Conservation (phyloP, 2,888 invertebrate species). For the Myathropa florea region DNA sequence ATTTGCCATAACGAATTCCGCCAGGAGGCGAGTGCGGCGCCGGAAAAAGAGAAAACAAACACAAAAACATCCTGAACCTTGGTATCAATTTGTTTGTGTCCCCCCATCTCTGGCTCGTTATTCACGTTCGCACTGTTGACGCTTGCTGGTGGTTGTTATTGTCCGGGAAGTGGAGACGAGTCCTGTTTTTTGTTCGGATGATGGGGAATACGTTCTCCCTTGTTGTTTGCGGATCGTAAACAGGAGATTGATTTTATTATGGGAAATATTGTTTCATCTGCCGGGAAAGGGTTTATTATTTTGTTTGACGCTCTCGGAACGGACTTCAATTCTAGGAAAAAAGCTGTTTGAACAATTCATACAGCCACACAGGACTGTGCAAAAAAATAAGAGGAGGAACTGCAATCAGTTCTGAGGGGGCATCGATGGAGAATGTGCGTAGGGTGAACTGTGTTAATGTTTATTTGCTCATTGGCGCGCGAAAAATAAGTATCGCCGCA, state of each 20-base stretch:
- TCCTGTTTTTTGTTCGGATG: slow-evolving; percentile 33
- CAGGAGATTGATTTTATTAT: slow-evolving; percentile 71
- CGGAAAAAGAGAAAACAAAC: slow-evolving; percentile 5
- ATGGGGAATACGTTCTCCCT: slow-evolving; percentile 54
- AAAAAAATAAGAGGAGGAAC: background rate
- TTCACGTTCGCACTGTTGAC: background rate
- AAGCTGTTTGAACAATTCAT: slow-evolving; percentile 46
- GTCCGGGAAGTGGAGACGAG: slow-evolving; percentile 37
- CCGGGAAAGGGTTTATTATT: slow-evolving; percentile 56
- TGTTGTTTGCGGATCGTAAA: slow-evolving; percentile 69
- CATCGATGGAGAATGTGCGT: background rate
- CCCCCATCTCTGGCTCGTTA: background rate
- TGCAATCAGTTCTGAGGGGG: background rate
- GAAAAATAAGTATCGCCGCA: slow-evolving; percentile 54
- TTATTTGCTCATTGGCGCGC: slow-evolving; percentile 66
- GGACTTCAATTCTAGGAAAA: slow-evolving; percentile 51
- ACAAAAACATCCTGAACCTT: slow-evolving; percentile 21
- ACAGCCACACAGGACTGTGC: slow-evolving; percentile 3
- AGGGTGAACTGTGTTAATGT: slow-evolving; percentile 57
- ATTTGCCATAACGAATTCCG: slow-evolving; percentile 70
- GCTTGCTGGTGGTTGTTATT: slow-evolving; percentile 20
- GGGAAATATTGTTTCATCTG: slow-evolving; percentile 67
- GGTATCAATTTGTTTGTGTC: slow-evolving; percentile 56
- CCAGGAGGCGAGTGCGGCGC: slow-evolving; percentile 3
- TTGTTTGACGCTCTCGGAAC: slow-evolving; percentile 46